phyloP scores from a whole-genome alignment of 1,140 invertebrate genomes.

The Gonioctena quinquepunctata region DNA sequence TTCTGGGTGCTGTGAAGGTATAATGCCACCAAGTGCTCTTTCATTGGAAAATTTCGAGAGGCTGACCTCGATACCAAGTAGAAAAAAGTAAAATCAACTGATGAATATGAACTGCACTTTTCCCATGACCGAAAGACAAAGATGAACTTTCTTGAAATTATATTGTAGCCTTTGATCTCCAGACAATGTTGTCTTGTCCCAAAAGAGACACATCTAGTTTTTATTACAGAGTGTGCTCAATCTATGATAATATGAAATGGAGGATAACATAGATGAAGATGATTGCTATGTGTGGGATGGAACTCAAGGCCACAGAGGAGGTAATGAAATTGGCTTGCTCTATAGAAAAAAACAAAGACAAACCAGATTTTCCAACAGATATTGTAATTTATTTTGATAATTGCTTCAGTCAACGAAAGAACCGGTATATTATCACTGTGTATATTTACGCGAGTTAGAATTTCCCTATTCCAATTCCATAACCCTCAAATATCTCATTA shows the following conservation, averaged over 20 bases:
- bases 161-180: conserved; percentile 44
- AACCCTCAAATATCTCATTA: neutral
- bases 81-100: neutral
- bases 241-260: neutral
- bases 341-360: neutral
- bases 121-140: conserved; percentile 35
- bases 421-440: neutral
- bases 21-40: too few relatives aligned
- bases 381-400: neutral
- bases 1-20: too few relatives aligned
- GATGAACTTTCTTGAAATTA: conserved; percentile 22
- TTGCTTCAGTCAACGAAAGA: neutral
- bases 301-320: neutral
- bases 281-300: neutral
- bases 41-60: too few relatives aligned
- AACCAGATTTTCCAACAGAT: neutral
- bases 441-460: neutral
- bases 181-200: conserved; percentile 42
- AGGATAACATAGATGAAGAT: neutral
- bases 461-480: neutral
- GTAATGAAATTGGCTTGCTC: neutral
- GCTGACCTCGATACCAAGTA: too few relatives aligned
- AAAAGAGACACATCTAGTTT: neutral
- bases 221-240: neutral
- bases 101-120: conserved; percentile 22